Evolutionary conservation across 1,140 invertebrate genomes (phyloP), one percentile per base, ranked within the genome.

Genomic region (Gryon sp.): DNA sequence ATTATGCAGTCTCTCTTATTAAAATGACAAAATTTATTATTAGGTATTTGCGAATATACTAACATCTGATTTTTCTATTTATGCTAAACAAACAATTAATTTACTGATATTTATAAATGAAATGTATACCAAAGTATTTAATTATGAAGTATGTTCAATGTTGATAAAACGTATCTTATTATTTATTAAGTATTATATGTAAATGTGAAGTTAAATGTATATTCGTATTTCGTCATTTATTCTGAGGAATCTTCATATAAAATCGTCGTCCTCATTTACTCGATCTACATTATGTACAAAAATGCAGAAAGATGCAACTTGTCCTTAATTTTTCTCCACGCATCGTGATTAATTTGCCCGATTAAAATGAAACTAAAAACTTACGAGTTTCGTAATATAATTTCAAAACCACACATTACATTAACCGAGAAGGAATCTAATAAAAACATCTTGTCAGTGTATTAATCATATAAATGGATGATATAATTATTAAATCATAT

Each of bases 301-400:
- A 52, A 22, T 15, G 52, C 24, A 18, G 26, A 60, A 60, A 57
- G n/a, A 52, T 12, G 28, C 9, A 32, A 59, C 11, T 14, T 70
- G 53, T 15, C 66, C 53, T 70, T 60, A 70, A 59, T 60, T 70
- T 40, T 59, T 69, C 16, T 52, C 12, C 28, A 30, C 18, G 36
- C 22, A 14, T 53, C 55, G 45, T 36, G 22, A 8, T 70, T 36
- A 70, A 70, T 70, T 60, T 20, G 16, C 9, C 20, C 18, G 34
- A 59, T 50, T 59, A 36, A 60, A 60, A 45, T 52, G 45, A 70
- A 60, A 60, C 55, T 59, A 36, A 34, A 70, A 70, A 45, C 55
- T 30, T 50, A 36, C 5, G 22, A 24, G 43, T 59, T 59, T 57
- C 50, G 30, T 4, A 4, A 34, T 12, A 1, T 53, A 45, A 59